Conservation (phyloP, 1,140 invertebrate species). For the Anastrepha ludens region DNA sequence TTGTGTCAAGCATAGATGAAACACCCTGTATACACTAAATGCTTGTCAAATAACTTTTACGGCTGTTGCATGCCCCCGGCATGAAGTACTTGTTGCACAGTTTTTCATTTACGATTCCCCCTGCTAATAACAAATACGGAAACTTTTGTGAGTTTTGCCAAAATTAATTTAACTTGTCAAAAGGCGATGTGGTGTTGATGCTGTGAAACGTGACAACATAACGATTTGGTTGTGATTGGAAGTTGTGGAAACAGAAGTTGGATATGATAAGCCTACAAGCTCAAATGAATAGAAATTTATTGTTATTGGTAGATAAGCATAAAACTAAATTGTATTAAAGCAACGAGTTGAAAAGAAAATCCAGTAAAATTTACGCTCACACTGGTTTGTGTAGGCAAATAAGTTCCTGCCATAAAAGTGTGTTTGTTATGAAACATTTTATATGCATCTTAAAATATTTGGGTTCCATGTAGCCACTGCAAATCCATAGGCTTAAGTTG, state of each 20-base stretch:
- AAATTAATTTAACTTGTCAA: conserved; percentile 15
- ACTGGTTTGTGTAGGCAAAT: background rate
- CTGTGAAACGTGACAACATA: background rate
- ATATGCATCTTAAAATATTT: background rate
- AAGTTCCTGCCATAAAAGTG: background rate
- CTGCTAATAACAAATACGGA: background rate
- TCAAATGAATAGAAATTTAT: background rate
- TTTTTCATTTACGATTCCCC: background rate
- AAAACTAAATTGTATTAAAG: conserved; percentile 9
- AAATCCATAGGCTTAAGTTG: too few species aligned
- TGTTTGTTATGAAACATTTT: background rate
- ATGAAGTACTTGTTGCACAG: background rate
- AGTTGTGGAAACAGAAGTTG: background rate
- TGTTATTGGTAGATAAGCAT: conserved; percentile 12
- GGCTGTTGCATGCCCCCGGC: background rate
- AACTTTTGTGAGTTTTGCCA: background rate
- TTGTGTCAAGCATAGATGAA: too few species aligned
- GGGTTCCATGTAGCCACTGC: too few species aligned
- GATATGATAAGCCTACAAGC: background rate
- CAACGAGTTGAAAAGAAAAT: background rate
- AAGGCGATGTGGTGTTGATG: background rate
- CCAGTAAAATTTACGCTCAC: background rate
- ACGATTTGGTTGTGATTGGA: background rate
- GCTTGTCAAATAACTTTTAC: background rate
- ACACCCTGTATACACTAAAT: too few species aligned